phyloP scores from a whole-genome alignment of 2,888 invertebrate genomes.

The Pyrrhosoma nymphula region DNA sequence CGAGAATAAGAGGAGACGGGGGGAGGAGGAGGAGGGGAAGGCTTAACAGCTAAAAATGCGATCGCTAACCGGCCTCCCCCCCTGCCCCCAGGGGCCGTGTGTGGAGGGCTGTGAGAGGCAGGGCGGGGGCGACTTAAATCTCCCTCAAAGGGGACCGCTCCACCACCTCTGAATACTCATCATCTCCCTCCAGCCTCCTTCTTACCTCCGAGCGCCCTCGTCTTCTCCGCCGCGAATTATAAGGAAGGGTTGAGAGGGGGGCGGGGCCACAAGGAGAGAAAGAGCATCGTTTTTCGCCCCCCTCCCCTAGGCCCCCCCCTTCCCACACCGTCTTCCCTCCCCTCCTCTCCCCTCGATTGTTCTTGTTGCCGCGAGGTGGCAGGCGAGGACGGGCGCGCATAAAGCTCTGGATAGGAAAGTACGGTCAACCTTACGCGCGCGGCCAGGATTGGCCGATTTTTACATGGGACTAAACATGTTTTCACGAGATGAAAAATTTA shows the following conservation, averaged over 20 bases:
- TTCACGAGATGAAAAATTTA: no score
- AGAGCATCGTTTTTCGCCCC: no score
- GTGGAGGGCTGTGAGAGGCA: not conserved
- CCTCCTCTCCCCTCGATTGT: not conserved
- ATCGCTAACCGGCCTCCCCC: constrained; percentile 11
- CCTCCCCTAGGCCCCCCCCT: not conserved
- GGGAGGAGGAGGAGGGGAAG: not conserved
- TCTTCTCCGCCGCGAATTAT: not conserved
- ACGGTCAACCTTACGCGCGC: no score
- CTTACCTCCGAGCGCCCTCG: not conserved
- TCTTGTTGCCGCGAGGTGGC: not conserved
- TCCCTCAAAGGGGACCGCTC: constrained; percentile 1
- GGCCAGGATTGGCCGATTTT: no score
- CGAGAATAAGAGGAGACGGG: not conserved
- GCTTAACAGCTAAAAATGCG: not conserved
- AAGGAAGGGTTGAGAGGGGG: not conserved
- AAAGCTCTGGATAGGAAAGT: no score
- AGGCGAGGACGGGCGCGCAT: not conserved
- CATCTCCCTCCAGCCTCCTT: not conserved
- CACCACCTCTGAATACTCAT: not conserved
- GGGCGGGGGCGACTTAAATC: not conserved
- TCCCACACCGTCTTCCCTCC: not conserved
- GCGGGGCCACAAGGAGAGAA: not conserved
- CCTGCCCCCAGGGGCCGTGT: not conserved
- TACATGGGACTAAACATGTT: no score